Evolutionary conservation across 2,113 vertebrate species (phyloP), one percentile per base, ranked within the genome.

Genomic region (Dinomys branickii): DNA sequence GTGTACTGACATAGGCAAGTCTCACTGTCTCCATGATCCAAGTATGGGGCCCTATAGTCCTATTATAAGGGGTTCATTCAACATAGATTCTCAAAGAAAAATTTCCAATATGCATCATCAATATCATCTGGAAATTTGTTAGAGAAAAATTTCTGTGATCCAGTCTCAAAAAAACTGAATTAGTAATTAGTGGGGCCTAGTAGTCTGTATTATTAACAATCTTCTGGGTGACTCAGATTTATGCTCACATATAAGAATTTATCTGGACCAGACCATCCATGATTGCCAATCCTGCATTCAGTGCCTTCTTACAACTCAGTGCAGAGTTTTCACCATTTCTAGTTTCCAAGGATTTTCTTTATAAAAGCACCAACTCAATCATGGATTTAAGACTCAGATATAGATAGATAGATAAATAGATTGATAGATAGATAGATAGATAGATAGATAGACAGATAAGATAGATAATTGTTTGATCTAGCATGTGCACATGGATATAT

Each of bases 321-420:
- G 82, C 41, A 63, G 52, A 30, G 3, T 69, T 9, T 82, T 44
- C 14, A 75, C 26, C 16, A 56, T 77, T 92, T 91, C 56, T 85
- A 30, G 33, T 52, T 47, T 92, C 83, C 88, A 59, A 88, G n/a
- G 38, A 69, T 44, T 91, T 88, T 20, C 17, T 14, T 85, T 93
- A 38, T 9, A 87, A 81, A 83, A 52, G 19, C 14, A 30, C 63
- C 22, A 92, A 38, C 28, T 38, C 19, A 56, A 19, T 22, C 30
- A 58, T 54, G 11, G 38, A 88, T 54, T 87, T 50, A 63, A 81
- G 52, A 94, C 41, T 90, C 50, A 94, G 10, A 82, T 54, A 73
- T 44, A 2, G 2, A 73, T 67, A 35, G 2, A 41, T 7, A n/a
- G n/a, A n/a, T n/a, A n/a, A n/a, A n/a, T n/a, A n/a, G n/a, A n/a